Evolutionary conservation across 1,140 invertebrate species (phyloP).

Genomic region (Globodera ellingtonae): DNA sequence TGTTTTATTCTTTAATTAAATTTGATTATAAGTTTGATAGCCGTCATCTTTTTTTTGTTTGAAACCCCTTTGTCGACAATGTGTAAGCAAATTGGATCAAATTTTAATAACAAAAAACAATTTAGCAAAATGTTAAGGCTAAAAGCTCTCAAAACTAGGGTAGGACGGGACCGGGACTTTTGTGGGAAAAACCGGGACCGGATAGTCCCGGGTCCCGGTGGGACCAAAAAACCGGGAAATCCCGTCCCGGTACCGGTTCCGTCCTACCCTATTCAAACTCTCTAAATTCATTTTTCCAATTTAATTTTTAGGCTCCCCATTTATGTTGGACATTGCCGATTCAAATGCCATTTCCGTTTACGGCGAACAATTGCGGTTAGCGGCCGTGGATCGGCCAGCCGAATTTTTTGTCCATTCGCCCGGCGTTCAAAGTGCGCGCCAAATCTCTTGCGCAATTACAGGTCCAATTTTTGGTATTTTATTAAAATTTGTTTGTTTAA

Average conservation of each 20-base stretch:
- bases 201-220: no score
- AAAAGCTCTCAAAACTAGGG: no score
- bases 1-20: neutral
- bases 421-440: slow-evolving; percentile 56
- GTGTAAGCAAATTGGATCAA: no score
- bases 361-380: slow-evolving; percentile 74
- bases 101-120: no score
- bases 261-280: no score
- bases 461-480: neutral
- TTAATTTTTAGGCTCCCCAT: slow-evolving; percentile 69
- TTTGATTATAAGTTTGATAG: neutral
- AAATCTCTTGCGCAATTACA: slow-evolving; percentile 24
- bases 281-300: slow-evolving; percentile 14
- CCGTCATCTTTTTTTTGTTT: neutral
- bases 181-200: no score
- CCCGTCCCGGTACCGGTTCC: no score
- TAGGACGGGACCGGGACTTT: no score
- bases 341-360: slow-evolving; percentile 68
- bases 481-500: no score
- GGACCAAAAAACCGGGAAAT: no score
- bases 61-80: neutral
- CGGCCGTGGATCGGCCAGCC: slow-evolving; percentile 72
- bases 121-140: no score
- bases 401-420: slow-evolving; percentile 71
- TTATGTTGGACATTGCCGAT: slow-evolving; percentile 69